Base-by-base conservation (phyloP, 2,888 invertebrate species). In the Stramonita haemastoma region DNA sequence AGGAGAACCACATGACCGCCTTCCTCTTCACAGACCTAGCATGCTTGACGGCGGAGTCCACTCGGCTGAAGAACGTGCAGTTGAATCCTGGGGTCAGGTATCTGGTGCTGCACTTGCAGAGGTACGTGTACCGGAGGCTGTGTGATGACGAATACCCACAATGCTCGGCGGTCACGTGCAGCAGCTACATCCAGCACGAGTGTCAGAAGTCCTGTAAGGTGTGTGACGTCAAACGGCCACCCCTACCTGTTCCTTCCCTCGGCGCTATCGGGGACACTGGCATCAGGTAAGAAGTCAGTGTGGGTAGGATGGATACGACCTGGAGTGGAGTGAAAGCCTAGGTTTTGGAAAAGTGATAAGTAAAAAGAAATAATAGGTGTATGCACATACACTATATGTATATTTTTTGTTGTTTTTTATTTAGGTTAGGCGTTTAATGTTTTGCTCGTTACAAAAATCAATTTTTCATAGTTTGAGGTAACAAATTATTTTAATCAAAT, bases 131-230 rank as follows among this genome's bases (percentile, higher is more conserved):
- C 88, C 89, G 92, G 26, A 91, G 91, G 22, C 87, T 94, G 29
- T 95, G 95, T 85, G 93, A 92, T n/a, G 94, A 95, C 90, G 95
- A 95, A 88, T 94, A 94, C 86, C 86, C 91, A 0, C 91, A 91
- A n/a, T 95, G 95, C 89, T 88, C 90, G 15, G 90, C 91, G 22
- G 91, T 92, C 46, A 90, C 91, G 46, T 95, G 95, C 83, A 93
- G 90, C 57, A 86, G 87, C 19, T 91, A 92, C 83, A 92, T 92
- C 34, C 91, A 91, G 22, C 91, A 92, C 13, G 93, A 94, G 88
- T 95, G 95, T 89, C 93, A 93, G 66, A 94, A 92, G 90, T 92
- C 94, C 0, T 95, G 95, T 86, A 90, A 91, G 22, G 91, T 91
- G 86, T 95, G 95, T 90, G 90, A 92, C 87, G 91, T 92, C 4